A percentile compares a stretch with the other conserved stretches of the same genome.
Conservation (phyloP, 2,888 invertebrate genomes). For the Zaprionus lineosus region DNA sequence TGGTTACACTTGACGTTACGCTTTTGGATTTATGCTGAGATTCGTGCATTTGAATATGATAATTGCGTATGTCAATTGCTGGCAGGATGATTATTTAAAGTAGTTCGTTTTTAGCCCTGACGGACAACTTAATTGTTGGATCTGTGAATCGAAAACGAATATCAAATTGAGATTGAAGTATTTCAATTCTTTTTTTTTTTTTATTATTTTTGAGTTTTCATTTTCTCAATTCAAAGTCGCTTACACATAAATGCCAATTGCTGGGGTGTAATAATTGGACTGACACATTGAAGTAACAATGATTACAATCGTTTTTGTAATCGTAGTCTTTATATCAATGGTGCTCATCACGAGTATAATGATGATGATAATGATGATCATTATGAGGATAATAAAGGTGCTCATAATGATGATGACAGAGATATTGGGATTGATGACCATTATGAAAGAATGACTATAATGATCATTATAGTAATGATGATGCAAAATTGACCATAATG, state of each 20-base stretch:
- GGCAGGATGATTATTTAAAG: slow-evolving; percentile 50
- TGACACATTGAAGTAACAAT: slow-evolving; percentile 27
- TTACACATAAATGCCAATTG: slow-evolving; percentile 45
- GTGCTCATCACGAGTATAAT: slow-evolving; percentile 35
- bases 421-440: slow-evolving; percentile 31
- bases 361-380: slow-evolving; percentile 33
- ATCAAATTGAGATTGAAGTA: slow-evolving; percentile 21
- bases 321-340: slow-evolving; percentile 12
- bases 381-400: slow-evolving; percentile 32
- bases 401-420: slow-evolving; percentile 34
- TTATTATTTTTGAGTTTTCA: no score
- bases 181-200: no score
- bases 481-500: slow-evolving; percentile 21
- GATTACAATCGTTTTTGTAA: not conserved
- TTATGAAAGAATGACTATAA: no score
- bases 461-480: slow-evolving; percentile 27
- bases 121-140: slow-evolving; percentile 66
- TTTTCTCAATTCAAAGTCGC: slow-evolving; percentile 57
- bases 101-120: slow-evolving; percentile 40
- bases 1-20: slow-evolving; percentile 11
- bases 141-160: slow-evolving; percentile 20
- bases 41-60: slow-evolving; percentile 49
- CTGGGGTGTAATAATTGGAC: slow-evolving; percentile 45
- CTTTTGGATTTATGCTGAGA: slow-evolving; percentile 10
- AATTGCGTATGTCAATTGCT: slow-evolving; percentile 67